Base-by-base conservation (phyloP, 2,113 vertebrate genomes). In the Cyprinodon brontotheroides region DNA sequence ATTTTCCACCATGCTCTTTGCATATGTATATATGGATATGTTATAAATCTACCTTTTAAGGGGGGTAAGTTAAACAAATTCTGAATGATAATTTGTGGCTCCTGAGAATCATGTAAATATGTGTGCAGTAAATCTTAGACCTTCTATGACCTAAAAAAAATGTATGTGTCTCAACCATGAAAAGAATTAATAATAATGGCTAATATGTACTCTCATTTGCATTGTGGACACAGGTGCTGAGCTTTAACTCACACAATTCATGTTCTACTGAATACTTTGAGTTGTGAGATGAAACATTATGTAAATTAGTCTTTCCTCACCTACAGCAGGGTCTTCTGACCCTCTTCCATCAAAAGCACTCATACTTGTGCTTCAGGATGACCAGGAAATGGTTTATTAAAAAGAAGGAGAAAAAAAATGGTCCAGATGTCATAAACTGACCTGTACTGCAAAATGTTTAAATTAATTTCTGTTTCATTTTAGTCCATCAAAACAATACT, bases 381-480 rank as follows among this genome's bases (percentile, higher is more conserved):
- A 83, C 77, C 74, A 62, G 81, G 71, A 83, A 84, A 72, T 66
- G 68, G 43, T 81, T 87, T 70, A 78, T 82, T 74, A 77, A 65
- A 29, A 62, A 39, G 48, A 29, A 60, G 38, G 15, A 57, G 67
- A 64, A 65, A 1, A 11, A 76, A 77, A 85, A 85, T 29, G 48
- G 13, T 76, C 64, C 79, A 61, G 61, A 78, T 72, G 68, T 61
- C 10, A 59, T 38, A 45, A 68, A n/a, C 48, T 47, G 17, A 85
- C 69, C 68, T 77, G 72, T 65, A 78, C 79, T 68, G 48, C 68
- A 57, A 3, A 70, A 74, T 72, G 53, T 89, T 82, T 60, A 90
- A 82, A 80, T 72, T 87, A 86, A 87, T 86, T 86, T 79, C 76
- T 39, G 41, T 91, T 88, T 91, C 92, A 89, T 92, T 86, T 86